Base-by-base conservation (phyloP, 2,113 vertebrate genomes). In the Ailurus styani region DNA sequence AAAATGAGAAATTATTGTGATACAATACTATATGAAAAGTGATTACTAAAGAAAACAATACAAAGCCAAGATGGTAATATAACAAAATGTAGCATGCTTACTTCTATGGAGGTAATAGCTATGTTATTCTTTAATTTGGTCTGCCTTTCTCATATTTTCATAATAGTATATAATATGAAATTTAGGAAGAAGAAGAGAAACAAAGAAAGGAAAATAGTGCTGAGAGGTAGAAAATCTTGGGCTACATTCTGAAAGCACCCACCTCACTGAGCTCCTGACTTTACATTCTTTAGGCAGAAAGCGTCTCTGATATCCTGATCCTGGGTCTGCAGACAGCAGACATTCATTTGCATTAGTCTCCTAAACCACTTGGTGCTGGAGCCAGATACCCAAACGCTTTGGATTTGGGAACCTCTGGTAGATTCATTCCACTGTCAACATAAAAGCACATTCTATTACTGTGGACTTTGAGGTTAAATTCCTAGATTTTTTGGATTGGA, bases 371-470 rank as follows among this genome's bases (percentile, higher is more conserved):
- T 70, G 18, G 6, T 13, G 37, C 37, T 45, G 54, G 31, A 79
- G 72, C 68, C 57, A 64, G 77, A 68, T 31, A 37, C 2, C 6
- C 6, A 45, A 42, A 12, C 6, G 8, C 47, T 86, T 15, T n/a
- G 34, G 62, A 87, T 87, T 93, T 66, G 73, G 77, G 18, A 89
- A 10, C n/a, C 18, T 87, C 47, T 85, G 64, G 52, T 15, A 87
- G 55, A 95, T 45, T 62, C 50, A 87, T 84, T 78, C 55, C 42
- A 62, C 6, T 52, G 40, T 96, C 42, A 78, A 97, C 90, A 91
- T 92, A 85, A 54, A 93, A 93, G 73, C 70, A 95, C 66, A 12
- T 72, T 77, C 27, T 12, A 57, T 81, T 94, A 70, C 42, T 93
- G 11, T 72, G 66, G 62, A 45, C 12, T 60, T 82, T 52, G 79